These are phyloP conservation scores for Amphiprion ocellaris DNA, from an alignment of 2,113 vertebrate genomes.

Conservation along the genomic window DNA sequence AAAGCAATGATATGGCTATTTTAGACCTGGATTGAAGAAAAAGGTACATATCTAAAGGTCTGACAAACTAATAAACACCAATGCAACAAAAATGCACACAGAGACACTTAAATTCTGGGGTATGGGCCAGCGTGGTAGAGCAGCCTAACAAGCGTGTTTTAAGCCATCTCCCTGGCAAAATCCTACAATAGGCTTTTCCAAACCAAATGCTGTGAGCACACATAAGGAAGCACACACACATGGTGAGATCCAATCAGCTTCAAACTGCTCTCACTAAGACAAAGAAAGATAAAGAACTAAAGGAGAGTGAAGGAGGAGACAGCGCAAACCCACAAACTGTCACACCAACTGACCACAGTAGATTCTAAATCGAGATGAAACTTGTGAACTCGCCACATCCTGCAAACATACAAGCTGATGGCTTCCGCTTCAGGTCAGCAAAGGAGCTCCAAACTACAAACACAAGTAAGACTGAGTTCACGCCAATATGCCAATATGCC, in stretches of 20 bases:
- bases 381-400: neutral
- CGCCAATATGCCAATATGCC: too few relatives aligned
- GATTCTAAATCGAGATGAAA: neutral
- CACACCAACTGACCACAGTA: neutral
- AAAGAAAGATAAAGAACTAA: constrained; percentile 59
- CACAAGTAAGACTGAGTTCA: too few relatives aligned
- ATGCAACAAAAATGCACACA: constrained; percentile 21
- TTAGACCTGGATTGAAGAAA: constrained; percentile 24
- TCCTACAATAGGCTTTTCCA: constrained; percentile 82
- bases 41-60: constrained; percentile 20
- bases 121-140: constrained; percentile 57
- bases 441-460: too few relatives aligned
- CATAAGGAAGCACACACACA: constrained; percentile 11
- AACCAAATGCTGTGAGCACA: constrained; percentile 70
- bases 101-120: constrained; percentile 61
- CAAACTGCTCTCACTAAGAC: constrained; percentile 84
- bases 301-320: constrained; percentile 26
- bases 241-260: constrained; percentile 81
- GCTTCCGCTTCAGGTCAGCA: neutral
- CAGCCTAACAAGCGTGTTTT: constrained; percentile 75
- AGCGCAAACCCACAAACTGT: neutral
- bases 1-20: constrained; percentile 51
- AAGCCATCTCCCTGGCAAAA: constrained; percentile 83
- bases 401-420: neutral
- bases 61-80: constrained; percentile 40